These are phyloP conservation scores for Carposina sasakii DNA, from an alignment of 1,140 invertebrate species.

Conservation along the genomic window DNA sequence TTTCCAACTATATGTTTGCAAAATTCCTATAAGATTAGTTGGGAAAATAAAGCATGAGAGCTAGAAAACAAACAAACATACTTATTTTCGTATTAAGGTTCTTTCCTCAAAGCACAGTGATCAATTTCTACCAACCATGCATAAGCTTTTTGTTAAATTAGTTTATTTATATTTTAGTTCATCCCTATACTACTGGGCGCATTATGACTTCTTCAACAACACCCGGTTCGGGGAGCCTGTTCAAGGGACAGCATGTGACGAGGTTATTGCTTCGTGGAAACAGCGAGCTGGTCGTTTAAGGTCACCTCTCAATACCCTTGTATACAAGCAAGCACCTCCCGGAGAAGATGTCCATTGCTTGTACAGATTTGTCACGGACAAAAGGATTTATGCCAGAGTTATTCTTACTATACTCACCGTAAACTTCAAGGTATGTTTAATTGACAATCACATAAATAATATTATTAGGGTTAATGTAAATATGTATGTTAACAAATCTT, in stretches of 20 bases:
- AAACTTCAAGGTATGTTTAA: conserved; percentile 77
- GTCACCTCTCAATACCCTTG: conserved; percentile 87
- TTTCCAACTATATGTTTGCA: too few relatives aligned
- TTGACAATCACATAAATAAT: too few relatives aligned
- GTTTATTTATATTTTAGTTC: conserved; percentile 66
- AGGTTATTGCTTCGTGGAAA: conserved; percentile 87
- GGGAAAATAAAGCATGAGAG: too few relatives aligned
- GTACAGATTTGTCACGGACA: conserved; percentile 87
- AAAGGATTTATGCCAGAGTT: conserved; percentile 84
- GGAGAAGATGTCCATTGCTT: conserved; percentile 83
- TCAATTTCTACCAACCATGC: too few relatives aligned
- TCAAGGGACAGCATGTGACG: conserved; percentile 86
- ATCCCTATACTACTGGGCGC: conserved; percentile 92
- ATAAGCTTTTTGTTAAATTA: too few relatives aligned
- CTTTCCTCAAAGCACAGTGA: too few relatives aligned
- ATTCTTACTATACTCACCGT: conserved; percentile 82
- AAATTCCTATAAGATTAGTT: too few relatives aligned
- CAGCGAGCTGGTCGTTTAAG: conserved; percentile 79
- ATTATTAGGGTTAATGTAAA: too few relatives aligned
- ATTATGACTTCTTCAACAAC: conserved; percentile 94
- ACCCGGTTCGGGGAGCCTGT: conserved; percentile 87
- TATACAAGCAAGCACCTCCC: conserved; percentile 83
- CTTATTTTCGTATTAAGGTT: too few relatives aligned
- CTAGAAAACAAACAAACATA: too few relatives aligned
- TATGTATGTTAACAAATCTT: too few relatives aligned